Conservation (phyloP, 1,140 invertebrate genomes). For the Pseudomyrmex gracilis region DNA sequence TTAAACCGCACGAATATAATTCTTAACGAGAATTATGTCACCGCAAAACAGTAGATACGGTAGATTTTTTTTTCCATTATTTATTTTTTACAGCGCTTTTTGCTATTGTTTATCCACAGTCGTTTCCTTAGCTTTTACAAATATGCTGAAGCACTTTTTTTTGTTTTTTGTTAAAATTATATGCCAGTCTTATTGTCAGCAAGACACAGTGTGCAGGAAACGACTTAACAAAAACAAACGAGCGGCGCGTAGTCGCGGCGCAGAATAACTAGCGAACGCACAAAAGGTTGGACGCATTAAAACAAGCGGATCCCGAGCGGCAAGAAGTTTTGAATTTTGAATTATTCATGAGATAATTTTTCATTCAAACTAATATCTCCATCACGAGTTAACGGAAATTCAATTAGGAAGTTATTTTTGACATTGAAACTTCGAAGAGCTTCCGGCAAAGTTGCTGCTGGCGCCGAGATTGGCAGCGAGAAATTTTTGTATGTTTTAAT, state of each 20-base stretch:
- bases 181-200: not conserved
- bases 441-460: slow-evolving; percentile 10
- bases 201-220: slow-evolving; percentile 17
- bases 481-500: slow-evolving; percentile 13
- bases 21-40: not conserved
- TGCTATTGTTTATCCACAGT: not conserved
- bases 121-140: not conserved
- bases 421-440: slow-evolving; percentile 20
- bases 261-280: slow-evolving; percentile 38
- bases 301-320: slow-evolving; percentile 45
- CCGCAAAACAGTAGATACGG: too few species aligned
- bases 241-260: not conserved
- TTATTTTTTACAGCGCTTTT: not conserved
- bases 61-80: too few species aligned
- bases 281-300: slow-evolving; percentile 34
- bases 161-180: slow-evolving; percentile 36
- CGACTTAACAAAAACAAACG: slow-evolving; percentile 40
- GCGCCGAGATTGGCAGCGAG: not conserved
- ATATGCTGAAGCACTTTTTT: not conserved
- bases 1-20: not conserved
- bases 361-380: slow-evolving; percentile 39
- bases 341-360: slow-evolving; percentile 59
- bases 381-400: slow-evolving; percentile 41
- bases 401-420: slow-evolving; percentile 38
- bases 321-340: slow-evolving; percentile 43